Evolutionary conservation across 2,113 vertebrate genomes (phyloP).

Genomic region (Scytalopus superciliaris): DNA sequence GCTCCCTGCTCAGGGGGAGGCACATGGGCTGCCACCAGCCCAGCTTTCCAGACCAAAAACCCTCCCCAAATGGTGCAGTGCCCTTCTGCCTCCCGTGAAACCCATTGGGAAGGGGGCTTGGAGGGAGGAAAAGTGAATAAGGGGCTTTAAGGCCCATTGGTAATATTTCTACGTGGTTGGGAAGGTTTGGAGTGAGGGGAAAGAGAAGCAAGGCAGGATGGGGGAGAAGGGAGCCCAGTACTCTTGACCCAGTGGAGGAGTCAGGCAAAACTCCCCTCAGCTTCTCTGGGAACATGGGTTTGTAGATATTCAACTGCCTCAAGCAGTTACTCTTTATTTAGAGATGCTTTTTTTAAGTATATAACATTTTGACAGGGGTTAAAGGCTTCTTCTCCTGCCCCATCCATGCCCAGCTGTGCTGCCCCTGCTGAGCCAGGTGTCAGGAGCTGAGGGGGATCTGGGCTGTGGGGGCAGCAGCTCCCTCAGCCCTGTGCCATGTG

Average conservation of each 20-base stretch:
- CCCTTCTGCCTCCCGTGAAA: neutral
- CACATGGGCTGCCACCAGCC: neutral
- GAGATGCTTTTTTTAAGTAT: neutral
- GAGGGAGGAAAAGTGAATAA: neutral
- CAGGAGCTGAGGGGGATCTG: neutral
- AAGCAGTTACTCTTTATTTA: neutral
- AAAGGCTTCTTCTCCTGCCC: neutral
- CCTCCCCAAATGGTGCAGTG: neutral
- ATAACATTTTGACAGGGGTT: neutral
- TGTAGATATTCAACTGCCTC: neutral
- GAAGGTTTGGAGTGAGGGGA: neutral
- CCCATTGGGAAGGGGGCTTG: neutral
- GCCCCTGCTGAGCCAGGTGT: neutral
- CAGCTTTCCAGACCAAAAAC: fast-evolving
- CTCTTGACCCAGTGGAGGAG: neutral
- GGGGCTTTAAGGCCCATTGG: neutral
- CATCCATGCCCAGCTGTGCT: neutral
- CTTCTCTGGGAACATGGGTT: neutral
- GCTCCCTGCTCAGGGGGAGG: neutral
- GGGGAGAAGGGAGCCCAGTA: neutral
- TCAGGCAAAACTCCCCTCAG: fast-evolving
- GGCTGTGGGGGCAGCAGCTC: neutral
- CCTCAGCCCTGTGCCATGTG: neutral
- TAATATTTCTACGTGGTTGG: neutral
- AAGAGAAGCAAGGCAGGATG: neutral